phyloP scores from a whole-genome alignment of 1,140 invertebrate species.

The Oreohelix idahoensis region DNA sequence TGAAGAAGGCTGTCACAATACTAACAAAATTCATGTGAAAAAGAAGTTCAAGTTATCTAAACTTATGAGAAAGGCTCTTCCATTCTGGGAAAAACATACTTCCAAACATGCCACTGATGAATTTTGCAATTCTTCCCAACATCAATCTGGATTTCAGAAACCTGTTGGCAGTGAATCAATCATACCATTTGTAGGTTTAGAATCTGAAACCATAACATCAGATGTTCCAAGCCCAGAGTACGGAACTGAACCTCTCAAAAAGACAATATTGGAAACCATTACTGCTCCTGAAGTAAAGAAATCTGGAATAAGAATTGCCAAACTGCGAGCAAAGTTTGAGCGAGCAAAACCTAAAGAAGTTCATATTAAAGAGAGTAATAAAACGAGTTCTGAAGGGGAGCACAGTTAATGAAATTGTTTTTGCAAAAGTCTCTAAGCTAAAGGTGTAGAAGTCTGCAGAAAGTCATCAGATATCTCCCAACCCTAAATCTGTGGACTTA shows the following conservation, averaged over 20 bases:
- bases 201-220: background rate
- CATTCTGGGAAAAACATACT: background rate
- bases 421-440: background rate
- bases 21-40: background rate
- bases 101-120: background rate
- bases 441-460: background rate
- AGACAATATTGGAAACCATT: background rate
- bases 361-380: background rate
- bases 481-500: too few relatives aligned
- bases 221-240: background rate
- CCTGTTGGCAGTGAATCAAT: background rate
- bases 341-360: background rate
- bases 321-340: slow-evolving; percentile 10
- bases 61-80: slow-evolving; percentile 12
- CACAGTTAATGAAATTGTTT: background rate
- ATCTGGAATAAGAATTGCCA: background rate
- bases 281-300: background rate
- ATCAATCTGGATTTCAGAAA: background rate
- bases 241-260: background rate
- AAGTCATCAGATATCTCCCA: background rate
- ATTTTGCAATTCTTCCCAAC: background rate
- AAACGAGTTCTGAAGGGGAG: background rate
- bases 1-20: background rate
- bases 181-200: background rate
- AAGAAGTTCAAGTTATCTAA: background rate